Conservation (phyloP, 2,888 invertebrate species). For the Rotaria magnacalcarata region DNA sequence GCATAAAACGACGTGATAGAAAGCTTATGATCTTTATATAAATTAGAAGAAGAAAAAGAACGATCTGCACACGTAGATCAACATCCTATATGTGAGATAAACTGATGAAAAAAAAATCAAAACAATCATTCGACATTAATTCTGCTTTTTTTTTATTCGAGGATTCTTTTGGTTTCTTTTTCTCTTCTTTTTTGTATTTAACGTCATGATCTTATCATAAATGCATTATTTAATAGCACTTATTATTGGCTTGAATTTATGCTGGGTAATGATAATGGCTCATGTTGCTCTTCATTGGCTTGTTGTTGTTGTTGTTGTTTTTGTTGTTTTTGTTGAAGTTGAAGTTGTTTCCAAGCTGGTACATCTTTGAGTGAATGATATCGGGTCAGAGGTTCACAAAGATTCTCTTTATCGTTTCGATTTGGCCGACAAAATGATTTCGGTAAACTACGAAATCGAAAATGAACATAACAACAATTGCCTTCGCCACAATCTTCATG, state of each 20-base stretch:
- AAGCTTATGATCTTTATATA: neutral
- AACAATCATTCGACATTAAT: neutral
- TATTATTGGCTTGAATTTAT: neutral
- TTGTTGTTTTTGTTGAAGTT: neutral
- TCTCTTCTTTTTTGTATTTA: neutral
- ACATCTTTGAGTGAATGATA: constrained; percentile 19
- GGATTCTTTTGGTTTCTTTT: neutral
- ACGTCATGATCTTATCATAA: neutral
- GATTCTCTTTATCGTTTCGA: neutral
- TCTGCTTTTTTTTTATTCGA: neutral
- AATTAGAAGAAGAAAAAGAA: neutral
- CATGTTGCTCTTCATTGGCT: neutral
- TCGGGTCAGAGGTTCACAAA: neutral
- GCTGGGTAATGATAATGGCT: neutral
- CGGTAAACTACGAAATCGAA: constrained; percentile 32
- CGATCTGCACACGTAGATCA: neutral
- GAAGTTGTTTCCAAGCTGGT: neutral
- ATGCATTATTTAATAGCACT: neutral
- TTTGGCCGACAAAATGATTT: constrained; percentile 35
- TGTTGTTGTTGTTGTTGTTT: neutral
- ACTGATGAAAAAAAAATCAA: neutral
- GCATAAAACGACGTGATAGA: neutral
- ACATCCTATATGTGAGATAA: neutral
- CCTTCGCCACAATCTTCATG: constrained; percentile 31
- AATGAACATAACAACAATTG: constrained; percentile 33